A percentile compares a stretch with the other conserved stretches of the same genome.
These are phyloP conservation scores for Ips nitidus DNA, from an alignment of 1,140 invertebrate genomes.

Conservation along the genomic window DNA sequence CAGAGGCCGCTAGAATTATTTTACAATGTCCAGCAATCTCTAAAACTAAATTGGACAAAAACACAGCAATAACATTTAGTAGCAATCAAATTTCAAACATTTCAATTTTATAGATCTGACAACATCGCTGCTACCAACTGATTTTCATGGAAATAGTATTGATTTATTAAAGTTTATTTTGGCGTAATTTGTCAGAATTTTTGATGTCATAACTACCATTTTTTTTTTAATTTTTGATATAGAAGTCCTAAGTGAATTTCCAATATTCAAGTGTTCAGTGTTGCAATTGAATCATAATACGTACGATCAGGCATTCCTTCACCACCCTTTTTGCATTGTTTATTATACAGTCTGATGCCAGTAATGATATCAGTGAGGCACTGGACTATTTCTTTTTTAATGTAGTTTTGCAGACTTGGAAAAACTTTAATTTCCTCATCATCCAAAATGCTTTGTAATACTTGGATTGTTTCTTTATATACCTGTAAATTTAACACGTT, in stretches of 20 bases:
- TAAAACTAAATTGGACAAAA: too few species aligned
- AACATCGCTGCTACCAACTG: too few species aligned
- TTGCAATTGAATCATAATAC: neutral
- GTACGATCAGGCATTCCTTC: conserved; percentile 17
- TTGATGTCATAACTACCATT: conserved; percentile 53
- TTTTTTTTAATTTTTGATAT: too few species aligned
- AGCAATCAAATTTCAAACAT: too few species aligned
- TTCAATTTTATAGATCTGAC: too few species aligned
- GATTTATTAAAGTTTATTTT: too few species aligned
- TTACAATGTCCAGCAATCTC: too few species aligned
- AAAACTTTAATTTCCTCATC: conserved; percentile 26
- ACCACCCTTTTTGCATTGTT: conserved; percentile 25
- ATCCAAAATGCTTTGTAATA: conserved; percentile 21
- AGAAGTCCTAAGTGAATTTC: too few species aligned
- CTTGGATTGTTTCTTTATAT: conserved; percentile 16
- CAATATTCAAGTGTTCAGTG: too few species aligned
- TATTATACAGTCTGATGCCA: conserved; percentile 29
- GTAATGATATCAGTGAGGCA: conserved; percentile 15
- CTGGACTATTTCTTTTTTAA: conserved; percentile 17
- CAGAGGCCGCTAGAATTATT: too few species aligned
- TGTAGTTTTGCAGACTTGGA: conserved; percentile 13
- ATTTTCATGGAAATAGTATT: too few species aligned
- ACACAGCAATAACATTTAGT: too few species aligned
- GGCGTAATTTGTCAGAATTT: conserved; percentile 59
- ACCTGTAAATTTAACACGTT: conserved; percentile 15